phyloP scores from a whole-genome alignment of 2,888 invertebrate genomes.

The Rhingia rostrata region DNA sequence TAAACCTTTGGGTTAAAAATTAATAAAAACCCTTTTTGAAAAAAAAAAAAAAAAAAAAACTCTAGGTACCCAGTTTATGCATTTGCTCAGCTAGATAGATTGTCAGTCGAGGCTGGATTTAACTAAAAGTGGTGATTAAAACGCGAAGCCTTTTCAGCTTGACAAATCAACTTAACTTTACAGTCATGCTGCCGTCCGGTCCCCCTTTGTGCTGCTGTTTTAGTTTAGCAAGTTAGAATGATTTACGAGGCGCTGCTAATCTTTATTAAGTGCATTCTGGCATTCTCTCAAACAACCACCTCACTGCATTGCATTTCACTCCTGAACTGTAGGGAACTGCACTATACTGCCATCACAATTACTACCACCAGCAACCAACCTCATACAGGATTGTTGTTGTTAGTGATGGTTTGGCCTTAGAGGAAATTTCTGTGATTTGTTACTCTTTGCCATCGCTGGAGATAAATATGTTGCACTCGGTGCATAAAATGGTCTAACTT shows the following conservation, averaged over 20 bases:
- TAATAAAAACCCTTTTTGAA: conserved; percentile 3
- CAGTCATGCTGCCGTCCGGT: neutral
- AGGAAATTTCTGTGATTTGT: conserved; percentile 39
- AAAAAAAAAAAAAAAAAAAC: neutral
- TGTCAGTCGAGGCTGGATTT: conserved; percentile 3
- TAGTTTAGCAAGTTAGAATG: conserved; percentile 23
- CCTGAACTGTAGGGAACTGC: no score
- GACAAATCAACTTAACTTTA: conserved; percentile 15
- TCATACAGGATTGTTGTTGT: neutral
- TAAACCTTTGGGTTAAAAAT: conserved; percentile 34
- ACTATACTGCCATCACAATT: no score
- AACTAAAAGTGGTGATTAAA: conserved; percentile 21
- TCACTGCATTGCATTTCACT: no score
- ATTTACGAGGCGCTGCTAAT: conserved; percentile 45
- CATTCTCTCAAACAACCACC: neutral
- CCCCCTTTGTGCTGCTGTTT: neutral
- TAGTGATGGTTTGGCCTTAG: conserved; percentile 5
- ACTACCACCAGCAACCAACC: neutral
- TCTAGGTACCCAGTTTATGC: no score
- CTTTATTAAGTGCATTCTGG: conserved; percentile 55
- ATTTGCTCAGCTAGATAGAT: conserved; percentile 17
- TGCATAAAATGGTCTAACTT: conserved; percentile 47
- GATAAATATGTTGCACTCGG: conserved; percentile 24
- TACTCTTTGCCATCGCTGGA: conserved; percentile 8
- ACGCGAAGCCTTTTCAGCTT: conserved; percentile 8